Evolutionary conservation across 2,888 invertebrate species (phyloP), one percentile per base, ranked within the genome.

Genomic region (Seira musarum): DNA sequence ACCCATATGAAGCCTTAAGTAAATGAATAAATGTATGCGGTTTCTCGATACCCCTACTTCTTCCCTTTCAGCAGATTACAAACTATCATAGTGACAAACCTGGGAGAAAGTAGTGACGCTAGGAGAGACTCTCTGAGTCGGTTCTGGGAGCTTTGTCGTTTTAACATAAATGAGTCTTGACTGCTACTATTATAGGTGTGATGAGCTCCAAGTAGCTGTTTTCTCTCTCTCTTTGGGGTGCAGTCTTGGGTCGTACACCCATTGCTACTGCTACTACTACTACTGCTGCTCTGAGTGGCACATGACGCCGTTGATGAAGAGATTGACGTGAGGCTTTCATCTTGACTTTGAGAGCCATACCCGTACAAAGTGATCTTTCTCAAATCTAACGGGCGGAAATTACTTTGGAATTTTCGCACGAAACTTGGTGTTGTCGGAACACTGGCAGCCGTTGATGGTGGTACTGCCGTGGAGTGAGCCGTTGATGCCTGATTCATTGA

Each of bases 351-450:
- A 72, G 78, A 82, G 46, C 84, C 85, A 60, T 85, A 83, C 19
- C 84, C 85, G 69, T 85, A 83, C 22, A 84, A 61, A 35, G 84
- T 85, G 73, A 85, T 80, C 68, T 85, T 85, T 30, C 85, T 80
- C 24, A 85, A 80, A 73, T 85, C 85, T 60, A 85, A 66, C 69
- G 85, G 85, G 78, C 85, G 83, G 81, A 85, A 85, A 78, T 85
- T 85, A 65, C 74, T 82, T 68, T 83, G 85, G 63, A 85, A 85
- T 79, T 85, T 85, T 78, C 83, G 57, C 5, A 84, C 85, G 73
- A 85, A 85, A 30, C 78, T 84, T 17, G 85, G 85, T n/a, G 85
- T 85, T 10, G 82, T 83, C 10, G 85, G 85, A 10, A 73, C 68
- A 68, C 68, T 73, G 49, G 61, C 72, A 19, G 68, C 49, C 30